Base-by-base conservation (phyloP, 2,888 invertebrate species). In the Drosophila trichaetosa region DNA sequence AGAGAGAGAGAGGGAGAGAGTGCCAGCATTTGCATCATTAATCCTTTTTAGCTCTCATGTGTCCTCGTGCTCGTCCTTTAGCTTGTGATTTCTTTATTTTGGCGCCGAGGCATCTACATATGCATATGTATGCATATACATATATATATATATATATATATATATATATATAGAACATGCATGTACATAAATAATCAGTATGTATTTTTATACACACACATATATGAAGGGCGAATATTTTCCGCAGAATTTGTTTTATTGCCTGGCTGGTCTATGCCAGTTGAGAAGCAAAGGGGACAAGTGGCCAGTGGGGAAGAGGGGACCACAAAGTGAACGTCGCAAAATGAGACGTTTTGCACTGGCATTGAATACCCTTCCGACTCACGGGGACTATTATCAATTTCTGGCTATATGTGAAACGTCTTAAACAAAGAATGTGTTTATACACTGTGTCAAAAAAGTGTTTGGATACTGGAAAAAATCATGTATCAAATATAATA, bases 181-280 rank as follows among this genome's bases (percentile, higher is more conserved):
- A 34, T 6, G 33, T 24, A 60, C n/a, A 69, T n/a, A 67, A 8
- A 67, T 24, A 68, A 27, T 27, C 49, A 27, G 49, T 49, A 27
- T 5, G 42, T 40, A 8, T 16, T 21, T 79, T 66, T 4, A 8
- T 40, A 10, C 18, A 2, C 1, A 36, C 11, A 24, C 56, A 27
- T 33, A 18, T 31, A 18, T 33, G n/a, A 29, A 53, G 48, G 51
- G 36, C 46, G 63, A 42, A 83, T 72, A 83, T 82, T 83, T 83
- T 78, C 67, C 77, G 75, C 75, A 72, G 79, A 83, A 87, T 83
- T 87, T 84, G 82, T 82, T 87, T 87, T 87, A 83, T 84, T 84
- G 72, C 68, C 69, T 42, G 18, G 34, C 51, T 51, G 27, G n/a
- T 18, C 11, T 29, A 27, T 51, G 49, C 27, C 27, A 27, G 18